phyloP scores from a whole-genome alignment of 2,888 invertebrate species.

The Thecocarcelia acutangulata region DNA sequence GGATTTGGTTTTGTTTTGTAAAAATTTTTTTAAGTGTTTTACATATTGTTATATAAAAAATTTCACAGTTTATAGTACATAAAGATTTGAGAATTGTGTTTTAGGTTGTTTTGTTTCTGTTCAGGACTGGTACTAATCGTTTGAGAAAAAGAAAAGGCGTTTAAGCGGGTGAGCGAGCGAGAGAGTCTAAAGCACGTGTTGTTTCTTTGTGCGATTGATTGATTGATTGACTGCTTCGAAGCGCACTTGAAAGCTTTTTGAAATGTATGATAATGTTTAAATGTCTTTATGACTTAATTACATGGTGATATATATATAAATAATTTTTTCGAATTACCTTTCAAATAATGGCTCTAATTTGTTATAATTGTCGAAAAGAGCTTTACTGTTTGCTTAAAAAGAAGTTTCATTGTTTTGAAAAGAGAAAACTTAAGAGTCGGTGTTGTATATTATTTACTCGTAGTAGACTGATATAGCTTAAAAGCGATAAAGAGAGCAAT shows the following conservation, averaged over 20 bases:
- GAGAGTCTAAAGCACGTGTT: constrained; percentile 14
- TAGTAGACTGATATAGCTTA: no score
- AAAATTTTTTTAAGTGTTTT: constrained; percentile 40
- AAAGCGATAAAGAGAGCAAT: no score
- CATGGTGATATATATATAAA: constrained; percentile 9
- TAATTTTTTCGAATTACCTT: constrained; percentile 11
- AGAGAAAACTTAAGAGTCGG: constrained; percentile 45
- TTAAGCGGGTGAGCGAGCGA: constrained; percentile 24
- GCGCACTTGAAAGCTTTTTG: constrained; percentile 12
- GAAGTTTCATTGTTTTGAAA: constrained; percentile 2
- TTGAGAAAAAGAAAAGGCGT: constrained; percentile 8
- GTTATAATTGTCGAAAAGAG: constrained; percentile 57
- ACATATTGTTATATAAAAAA: constrained; percentile 24
- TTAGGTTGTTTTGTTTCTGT: constrained; percentile 37
- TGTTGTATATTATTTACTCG: no score
- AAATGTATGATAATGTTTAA: constrained; percentile 47
- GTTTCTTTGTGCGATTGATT: not conserved
- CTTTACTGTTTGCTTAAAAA: constrained; percentile 17
- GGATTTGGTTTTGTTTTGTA: constrained; percentile 26
- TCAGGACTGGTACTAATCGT: constrained; percentile 17
- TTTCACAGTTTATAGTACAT: constrained; percentile 17
- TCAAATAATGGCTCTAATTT: constrained; percentile 30
- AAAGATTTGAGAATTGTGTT: constrained; percentile 23
- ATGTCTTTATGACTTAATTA: constrained; percentile 43
- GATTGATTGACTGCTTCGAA: not conserved